Evolutionary conservation across 2,888 invertebrate genomes (phyloP).

Genomic region (Esperia sulphurella): DNA sequence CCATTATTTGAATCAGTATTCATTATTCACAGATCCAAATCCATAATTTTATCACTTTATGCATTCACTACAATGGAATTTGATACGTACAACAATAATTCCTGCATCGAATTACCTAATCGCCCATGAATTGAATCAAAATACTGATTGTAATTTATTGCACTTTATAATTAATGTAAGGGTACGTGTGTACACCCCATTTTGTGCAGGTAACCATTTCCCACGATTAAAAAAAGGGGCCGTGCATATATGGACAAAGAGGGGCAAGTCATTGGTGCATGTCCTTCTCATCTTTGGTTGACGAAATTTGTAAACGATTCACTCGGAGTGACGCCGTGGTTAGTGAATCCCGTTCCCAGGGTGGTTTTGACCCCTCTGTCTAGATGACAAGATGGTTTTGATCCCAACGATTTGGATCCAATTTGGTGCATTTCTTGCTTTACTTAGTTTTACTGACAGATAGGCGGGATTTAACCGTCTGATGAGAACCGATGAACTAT

Average conservation of each 20-base stretch:
- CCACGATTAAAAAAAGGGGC: slow-evolving; percentile 63
- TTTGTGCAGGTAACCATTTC: slow-evolving; percentile 60
- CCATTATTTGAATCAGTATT: background rate
- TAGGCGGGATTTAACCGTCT: too few relatives aligned
- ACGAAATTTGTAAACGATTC: slow-evolving; percentile 36
- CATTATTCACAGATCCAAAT: background rate
- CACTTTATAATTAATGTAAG: slow-evolving; percentile 60
- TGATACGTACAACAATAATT: slow-evolving; percentile 20
- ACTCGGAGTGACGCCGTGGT: slow-evolving; percentile 26
- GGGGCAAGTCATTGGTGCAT: slow-evolving; percentile 54
- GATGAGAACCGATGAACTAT: too few relatives aligned
- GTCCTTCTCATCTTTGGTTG: slow-evolving; percentile 34
- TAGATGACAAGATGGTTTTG: slow-evolving; percentile 14
- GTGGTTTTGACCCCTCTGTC: slow-evolving; percentile 14
- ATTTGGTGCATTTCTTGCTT: background rate
- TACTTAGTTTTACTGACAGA: too few relatives aligned
- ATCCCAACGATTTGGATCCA: background rate
- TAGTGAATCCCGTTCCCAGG: slow-evolving; percentile 22
- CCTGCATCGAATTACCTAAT: slow-evolving; percentile 51
- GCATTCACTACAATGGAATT: slow-evolving; percentile 10
- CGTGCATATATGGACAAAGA: slow-evolving; percentile 52
- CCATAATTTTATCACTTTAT: background rate
- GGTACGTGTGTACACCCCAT: slow-evolving; percentile 37
- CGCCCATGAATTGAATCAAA: slow-evolving; percentile 57
- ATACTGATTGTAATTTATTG: slow-evolving; percentile 73